Percentiles rank a stretch among this genome's conserved stretches.
These are phyloP conservation scores for Aurelia coerulea DNA, from an alignment of 30 jellyfish, hydroid and myxozoan species.

Conservation along the genomic window DNA sequence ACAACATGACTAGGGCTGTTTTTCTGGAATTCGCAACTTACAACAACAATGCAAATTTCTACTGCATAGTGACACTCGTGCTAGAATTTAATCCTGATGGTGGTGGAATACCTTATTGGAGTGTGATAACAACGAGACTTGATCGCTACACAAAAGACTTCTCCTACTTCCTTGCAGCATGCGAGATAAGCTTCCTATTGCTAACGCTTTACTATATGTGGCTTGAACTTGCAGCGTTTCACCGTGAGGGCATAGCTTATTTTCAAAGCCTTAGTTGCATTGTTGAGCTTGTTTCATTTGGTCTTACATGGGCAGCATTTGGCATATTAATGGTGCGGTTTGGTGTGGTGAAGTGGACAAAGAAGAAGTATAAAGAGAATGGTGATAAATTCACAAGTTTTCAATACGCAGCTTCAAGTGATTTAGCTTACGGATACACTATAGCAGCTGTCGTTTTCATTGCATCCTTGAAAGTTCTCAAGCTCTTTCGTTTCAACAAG, in stretches of 20 bases:
- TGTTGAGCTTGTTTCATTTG: too few relatives aligned
- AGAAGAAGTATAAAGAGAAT: conserved; percentile 26
- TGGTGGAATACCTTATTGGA: conserved; percentile 31
- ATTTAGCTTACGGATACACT: conserved; percentile 57
- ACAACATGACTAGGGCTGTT: conserved; percentile 68
- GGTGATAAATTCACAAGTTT: conserved; percentile 60
- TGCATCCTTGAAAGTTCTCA: conserved; percentile 60
- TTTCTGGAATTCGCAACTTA: conserved; percentile 77
- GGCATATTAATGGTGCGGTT: conserved; percentile 61
- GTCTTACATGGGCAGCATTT: too few relatives aligned
- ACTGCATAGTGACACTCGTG: conserved; percentile 59
- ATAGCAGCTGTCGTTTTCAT: conserved; percentile 60
- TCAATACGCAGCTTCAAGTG: conserved; percentile 82
- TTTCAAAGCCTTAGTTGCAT: too few relatives aligned
- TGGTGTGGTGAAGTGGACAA: conserved; percentile 68
- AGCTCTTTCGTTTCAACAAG: conserved; percentile 75
- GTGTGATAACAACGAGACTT: conserved; percentile 62
- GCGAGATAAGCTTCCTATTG: too few relatives aligned
- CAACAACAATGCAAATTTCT: conserved; percentile 80
- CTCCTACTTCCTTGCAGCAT: conserved; percentile 64
- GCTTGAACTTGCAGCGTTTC: too few relatives aligned
- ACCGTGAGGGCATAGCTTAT: too few relatives aligned
- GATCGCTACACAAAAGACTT: conserved; percentile 74
- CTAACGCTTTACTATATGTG: too few relatives aligned
- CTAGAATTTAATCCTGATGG: conserved; percentile 74